Evolutionary conservation across 2,888 invertebrate genomes (phyloP), one percentile per base, ranked within the genome.

Genomic region (Eremobia ochroleuca): DNA sequence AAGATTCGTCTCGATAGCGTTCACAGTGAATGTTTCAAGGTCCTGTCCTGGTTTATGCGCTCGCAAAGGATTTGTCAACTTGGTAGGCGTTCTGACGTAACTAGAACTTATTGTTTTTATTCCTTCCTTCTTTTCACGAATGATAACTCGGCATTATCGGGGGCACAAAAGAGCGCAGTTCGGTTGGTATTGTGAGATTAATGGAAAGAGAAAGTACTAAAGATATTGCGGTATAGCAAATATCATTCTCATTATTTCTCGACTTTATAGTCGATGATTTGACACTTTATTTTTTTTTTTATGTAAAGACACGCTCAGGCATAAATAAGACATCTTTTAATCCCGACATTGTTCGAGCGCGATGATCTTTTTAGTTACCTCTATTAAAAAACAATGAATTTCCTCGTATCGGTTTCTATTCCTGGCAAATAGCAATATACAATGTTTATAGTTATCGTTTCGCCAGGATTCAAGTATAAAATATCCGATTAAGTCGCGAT

Each of bases 21-120:
- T 95, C 93, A 90, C 90, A 91, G 96, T 95, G 96, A 96, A 96
- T 96, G 96, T 96, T 95, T 95, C 96, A 96, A 96, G 97, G 96
- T 95, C 95, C 92, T 93, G 95, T 95, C 95, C 96, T 94, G 95
- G 93, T 96, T 96, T 92, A 91, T 91, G 90, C 90, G 92, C 93
- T 93, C 92, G 94, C 92, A 93, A 96, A 96, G 95, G 95, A 96
- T 96, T 96, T 96, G 95, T 94, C 95, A 95, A 95, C 94, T 93
- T 85, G 87, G 95, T 95, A 94, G 95, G 94, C 93, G 93, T 90
- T 89, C 92, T 96, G 95, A 95, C 95, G 95, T 95, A 93, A 95
- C 92, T 91, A 88, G 87, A 90, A 91, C 85, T 90, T 87, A 91
- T 91, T 90, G 88, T 85, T 91, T 88, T 89, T 86, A 83, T 85